Percentiles rank a stretch among this genome's conserved stretches.
Evolutionary conservation across 64 coral and sea anemone genomes (phyloP).

Genomic region (Porites australiensis): DNA sequence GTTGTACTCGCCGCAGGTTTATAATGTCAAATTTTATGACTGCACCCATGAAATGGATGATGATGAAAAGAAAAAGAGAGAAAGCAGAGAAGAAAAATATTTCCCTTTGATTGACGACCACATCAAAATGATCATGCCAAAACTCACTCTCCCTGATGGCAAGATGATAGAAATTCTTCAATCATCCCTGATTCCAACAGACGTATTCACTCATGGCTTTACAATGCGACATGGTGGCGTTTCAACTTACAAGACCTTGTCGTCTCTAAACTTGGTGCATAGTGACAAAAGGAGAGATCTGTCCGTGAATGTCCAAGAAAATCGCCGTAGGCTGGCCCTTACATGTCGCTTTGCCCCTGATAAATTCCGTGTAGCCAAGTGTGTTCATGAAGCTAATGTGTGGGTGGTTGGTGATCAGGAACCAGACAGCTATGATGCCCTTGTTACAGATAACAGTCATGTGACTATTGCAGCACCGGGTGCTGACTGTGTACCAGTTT

Average conservation of each 20-base stretch:
- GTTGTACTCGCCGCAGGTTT: constrained; percentile 72
- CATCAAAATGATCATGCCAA: constrained; percentile 55
- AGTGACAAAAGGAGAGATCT: constrained; percentile 77
- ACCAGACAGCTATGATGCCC: constrained; percentile 84
- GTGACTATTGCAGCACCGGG: constrained; percentile 83
- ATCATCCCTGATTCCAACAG: constrained; percentile 55
- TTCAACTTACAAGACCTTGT: constrained; percentile 73
- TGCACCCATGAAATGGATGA: constrained; percentile 59
- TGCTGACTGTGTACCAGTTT: constrained; percentile 78
- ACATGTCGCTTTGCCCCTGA: constrained; percentile 59
- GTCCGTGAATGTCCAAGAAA: constrained; percentile 73
- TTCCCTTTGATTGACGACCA: constrained; percentile 69
- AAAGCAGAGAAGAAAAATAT: constrained; percentile 70
- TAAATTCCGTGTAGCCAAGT: constrained; percentile 65
- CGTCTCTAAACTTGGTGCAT: constrained; percentile 87
- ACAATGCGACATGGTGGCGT: constrained; percentile 86
- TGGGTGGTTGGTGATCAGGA: constrained; percentile 86
- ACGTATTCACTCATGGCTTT: constrained; percentile 82
- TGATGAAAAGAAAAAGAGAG: constrained; percentile 48
- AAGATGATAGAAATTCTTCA: constrained; percentile 72
- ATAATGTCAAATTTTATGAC: constrained; percentile 67
- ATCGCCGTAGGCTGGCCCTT: constrained; percentile 78
- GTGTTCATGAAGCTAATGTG: constrained; percentile 71
- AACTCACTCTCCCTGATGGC: constrained; percentile 53
- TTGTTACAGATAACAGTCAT: constrained; percentile 66